Evolutionary conservation across 2,888 invertebrate genomes (phyloP), one percentile per base, ranked within the genome.

Genomic region (Eupithecia inturbata): DNA sequence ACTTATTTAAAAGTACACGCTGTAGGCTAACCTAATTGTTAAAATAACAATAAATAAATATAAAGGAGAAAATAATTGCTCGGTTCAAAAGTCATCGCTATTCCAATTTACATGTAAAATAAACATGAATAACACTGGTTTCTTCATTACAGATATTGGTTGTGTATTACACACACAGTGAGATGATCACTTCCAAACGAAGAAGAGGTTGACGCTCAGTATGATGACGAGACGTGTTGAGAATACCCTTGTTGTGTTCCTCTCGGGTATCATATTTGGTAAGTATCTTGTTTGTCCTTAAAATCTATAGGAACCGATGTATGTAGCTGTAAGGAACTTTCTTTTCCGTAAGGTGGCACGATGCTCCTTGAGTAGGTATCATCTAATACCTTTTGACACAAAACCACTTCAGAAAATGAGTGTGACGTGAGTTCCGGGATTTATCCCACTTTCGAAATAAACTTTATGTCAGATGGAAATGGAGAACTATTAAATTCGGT

Each of bases 101-200:
- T 41, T 41, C 41, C 41, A 41, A 41, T 41, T 45, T 5, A 4
- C 16, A 45, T 45, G 45, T 45, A 19, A 19, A n/a, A 49, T 49
- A 49, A n/a, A 49, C 45, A 9, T 12, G 26, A 26, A 22, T 57
- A 74, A 67, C 28, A 73, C 69, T 66, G 72, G 70, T 77, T 76
- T 87, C 83, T 76, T 86, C 73, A 81, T 91, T 89, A 19, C 91
- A 92, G 92, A 80, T 84, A 63, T 67, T 69, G 57, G 74, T 75
- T 75, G 82, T 77, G 92, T 91, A 90, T 83, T 89, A 88, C 84
- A 91, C 87, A 91, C 83, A 89, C 90, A 86, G 87, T 92, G 86
- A 89, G 92, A 64, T 33, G 77, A 90, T 90, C 26, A 57, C 26
- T 84, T 92, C 90, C 77, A 87, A 91, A 82, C 85, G 83, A 80